A percentile compares a stretch with the other conserved stretches of the same genome.
Conservation (phyloP, 37 sponge, comb jelly and placozoan species). For the Trichoplax adhaerens region DNA sequence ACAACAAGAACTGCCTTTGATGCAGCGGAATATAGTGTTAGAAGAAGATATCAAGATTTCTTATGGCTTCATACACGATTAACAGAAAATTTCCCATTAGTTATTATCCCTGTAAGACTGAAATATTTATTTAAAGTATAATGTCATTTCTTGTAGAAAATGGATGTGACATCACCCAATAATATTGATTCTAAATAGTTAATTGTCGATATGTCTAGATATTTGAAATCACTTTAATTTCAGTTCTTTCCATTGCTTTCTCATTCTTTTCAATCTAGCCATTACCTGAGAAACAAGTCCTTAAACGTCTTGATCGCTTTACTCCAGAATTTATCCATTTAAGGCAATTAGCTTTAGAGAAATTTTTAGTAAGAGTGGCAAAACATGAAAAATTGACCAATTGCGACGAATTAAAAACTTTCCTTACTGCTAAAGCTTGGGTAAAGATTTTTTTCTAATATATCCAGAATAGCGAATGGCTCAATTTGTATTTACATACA, state of each 20-base stretch:
- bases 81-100: slow-evolving; percentile 24
- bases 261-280: slow-evolving; percentile 24
- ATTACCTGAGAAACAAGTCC: slow-evolving; percentile 61
- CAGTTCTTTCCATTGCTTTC: background rate
- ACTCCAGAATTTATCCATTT: slow-evolving; percentile 41
- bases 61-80: slow-evolving; percentile 53
- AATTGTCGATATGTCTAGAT: background rate
- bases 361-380: slow-evolving; percentile 43
- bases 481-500: too few relatives aligned
- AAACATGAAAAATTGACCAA: slow-evolving; percentile 53
- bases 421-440: slow-evolving; percentile 31
- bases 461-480: too few relatives aligned
- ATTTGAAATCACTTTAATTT: background rate
- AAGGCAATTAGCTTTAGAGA: slow-evolving; percentile 49
- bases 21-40: slow-evolving; percentile 36
- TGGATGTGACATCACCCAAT: background rate
- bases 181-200: background rate
- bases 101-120: slow-evolving; percentile 39
- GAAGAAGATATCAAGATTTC: slow-evolving; percentile 72
- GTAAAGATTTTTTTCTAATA: slow-evolving; percentile 4
- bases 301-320: slow-evolving; percentile 52
- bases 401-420: slow-evolving; percentile 24
- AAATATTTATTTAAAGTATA: background rate
- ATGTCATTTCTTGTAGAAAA: too few relatives aligned
- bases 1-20: slow-evolving; percentile 18